A percentile compares a stretch with the other conserved stretches of the same genome.
phyloP scores from a whole-genome alignment of 2,888 invertebrate genomes.

The Chrysolina oricalcia region DNA sequence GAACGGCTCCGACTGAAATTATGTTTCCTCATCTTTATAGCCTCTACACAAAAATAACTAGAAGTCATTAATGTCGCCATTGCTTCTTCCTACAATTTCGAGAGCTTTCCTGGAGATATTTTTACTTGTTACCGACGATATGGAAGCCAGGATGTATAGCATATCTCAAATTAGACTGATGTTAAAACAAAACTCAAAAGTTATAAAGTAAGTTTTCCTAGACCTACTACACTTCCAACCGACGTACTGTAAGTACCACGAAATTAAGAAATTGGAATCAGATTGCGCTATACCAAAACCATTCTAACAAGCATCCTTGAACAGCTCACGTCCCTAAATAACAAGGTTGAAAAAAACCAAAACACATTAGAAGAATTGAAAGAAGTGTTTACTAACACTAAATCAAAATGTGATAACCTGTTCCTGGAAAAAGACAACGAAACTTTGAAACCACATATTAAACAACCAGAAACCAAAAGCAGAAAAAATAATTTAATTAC shows the following conservation, averaged over 20 bases:
- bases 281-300: background rate
- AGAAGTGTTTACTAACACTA: background rate
- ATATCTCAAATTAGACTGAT: too few species aligned
- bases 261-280: background rate
- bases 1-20: too few species aligned
- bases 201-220: too few species aligned
- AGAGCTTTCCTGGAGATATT: too few species aligned
- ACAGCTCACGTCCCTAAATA: slow-evolving; percentile 12
- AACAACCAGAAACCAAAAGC: background rate
- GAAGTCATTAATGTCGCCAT: too few species aligned
- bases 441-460: background rate
- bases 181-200: too few species aligned
- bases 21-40: too few species aligned
- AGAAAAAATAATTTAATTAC: background rate
- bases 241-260: background rate
- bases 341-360: slow-evolving; percentile 2
- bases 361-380: slow-evolving; percentile 5
- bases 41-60: too few species aligned
- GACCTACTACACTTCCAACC: too few species aligned
- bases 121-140: too few species aligned
- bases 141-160: too few species aligned
- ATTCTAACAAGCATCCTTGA: slow-evolving; percentile 13
- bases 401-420: background rate
- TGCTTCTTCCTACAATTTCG: too few species aligned
- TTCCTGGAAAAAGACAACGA: slow-evolving; percentile 4